Percentiles rank a stretch among this genome's conserved stretches.
phyloP scores from a whole-genome alignment of 2,797 vertebrate genomes.

The Lithobates pipiens region DNA sequence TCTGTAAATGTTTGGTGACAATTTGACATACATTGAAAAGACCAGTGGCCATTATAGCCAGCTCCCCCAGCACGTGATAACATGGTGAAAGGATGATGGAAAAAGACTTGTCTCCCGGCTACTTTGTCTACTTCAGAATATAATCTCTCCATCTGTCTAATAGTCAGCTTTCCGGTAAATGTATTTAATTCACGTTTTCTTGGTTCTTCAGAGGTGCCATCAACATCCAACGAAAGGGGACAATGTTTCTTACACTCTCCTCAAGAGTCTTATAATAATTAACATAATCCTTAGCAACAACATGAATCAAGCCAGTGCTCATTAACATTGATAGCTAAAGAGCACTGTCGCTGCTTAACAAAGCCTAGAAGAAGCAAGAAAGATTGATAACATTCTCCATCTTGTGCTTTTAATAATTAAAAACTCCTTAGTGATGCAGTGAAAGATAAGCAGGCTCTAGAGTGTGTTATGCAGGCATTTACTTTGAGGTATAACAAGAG shows the following conservation, averaged over 20 bases:
- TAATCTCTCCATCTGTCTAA: slow-evolving; percentile 1
- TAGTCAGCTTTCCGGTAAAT: slow-evolving; percentile 12
- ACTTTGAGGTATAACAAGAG: slow-evolving; percentile 21
- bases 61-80: not conserved
- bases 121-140: not conserved
- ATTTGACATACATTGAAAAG: not conserved
- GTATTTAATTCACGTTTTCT: slow-evolving; percentile 26
- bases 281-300: slow-evolving; percentile 52
- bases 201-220: not conserved
- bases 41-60: slow-evolving; percentile 11
- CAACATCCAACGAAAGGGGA: slow-evolving; percentile 1
- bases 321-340: slow-evolving; percentile 52
- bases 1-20: slow-evolving; percentile 27
- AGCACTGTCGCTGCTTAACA: slow-evolving; percentile 34
- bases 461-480: slow-evolving; percentile 1
- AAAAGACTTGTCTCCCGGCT: not conserved
- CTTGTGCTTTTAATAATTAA: slow-evolving; percentile 46
- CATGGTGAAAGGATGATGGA: not conserved
- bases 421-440: slow-evolving; percentile 21
- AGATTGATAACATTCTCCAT: slow-evolving; percentile 28
- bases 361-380: slow-evolving; percentile 32
- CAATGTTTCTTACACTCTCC: slow-evolving; percentile 16
- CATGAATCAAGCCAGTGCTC: slow-evolving; percentile 51
- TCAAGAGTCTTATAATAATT: slow-evolving; percentile 53
- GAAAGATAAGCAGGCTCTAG: not conserved